Percentiles rank a stretch among this genome's conserved stretches.
Evolutionary conservation across 1,140 invertebrate species (phyloP).

Genomic region (Atta cephalotes): DNA sequence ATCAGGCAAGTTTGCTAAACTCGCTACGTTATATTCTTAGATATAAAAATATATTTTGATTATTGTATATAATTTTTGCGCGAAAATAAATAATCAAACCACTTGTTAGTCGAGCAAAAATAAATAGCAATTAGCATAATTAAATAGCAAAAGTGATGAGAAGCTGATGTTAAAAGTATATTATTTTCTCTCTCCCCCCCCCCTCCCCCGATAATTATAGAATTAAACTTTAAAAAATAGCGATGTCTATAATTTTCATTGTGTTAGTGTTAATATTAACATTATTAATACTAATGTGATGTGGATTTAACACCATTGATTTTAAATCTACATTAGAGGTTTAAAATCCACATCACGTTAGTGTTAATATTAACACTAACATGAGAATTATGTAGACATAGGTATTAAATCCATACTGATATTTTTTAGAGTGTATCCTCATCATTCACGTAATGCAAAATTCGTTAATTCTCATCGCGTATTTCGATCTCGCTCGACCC

Average conservation of each 20-base stretch:
- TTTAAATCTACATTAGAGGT: no score
- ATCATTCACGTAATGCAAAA: not conserved
- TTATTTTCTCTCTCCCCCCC: not conserved
- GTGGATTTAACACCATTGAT: no score
- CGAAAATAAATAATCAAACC: not conserved
- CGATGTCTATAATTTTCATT: no score
- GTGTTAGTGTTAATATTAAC: no score
- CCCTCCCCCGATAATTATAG: no score
- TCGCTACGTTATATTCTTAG: not conserved
- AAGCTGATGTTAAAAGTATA: not conserved
- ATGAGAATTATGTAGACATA: no score
- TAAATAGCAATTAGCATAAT: no score
- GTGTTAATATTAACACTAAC: no score
- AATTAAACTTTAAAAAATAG: not conserved
- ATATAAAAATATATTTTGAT: not conserved
- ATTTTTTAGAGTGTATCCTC: not conserved
- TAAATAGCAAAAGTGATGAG: not conserved
- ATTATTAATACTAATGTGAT: no score
- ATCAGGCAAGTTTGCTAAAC: conserved; percentile 14
- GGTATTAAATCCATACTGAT: no score
- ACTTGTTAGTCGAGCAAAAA: not conserved
- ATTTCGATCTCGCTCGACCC: conserved; percentile 54
- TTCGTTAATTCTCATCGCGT: conserved; percentile 65
- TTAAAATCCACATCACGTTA: no score
- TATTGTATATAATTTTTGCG: not conserved